Evolutionary conservation across 2,888 invertebrate species (phyloP).

Genomic region (Fissipunctia ypsillon): DNA sequence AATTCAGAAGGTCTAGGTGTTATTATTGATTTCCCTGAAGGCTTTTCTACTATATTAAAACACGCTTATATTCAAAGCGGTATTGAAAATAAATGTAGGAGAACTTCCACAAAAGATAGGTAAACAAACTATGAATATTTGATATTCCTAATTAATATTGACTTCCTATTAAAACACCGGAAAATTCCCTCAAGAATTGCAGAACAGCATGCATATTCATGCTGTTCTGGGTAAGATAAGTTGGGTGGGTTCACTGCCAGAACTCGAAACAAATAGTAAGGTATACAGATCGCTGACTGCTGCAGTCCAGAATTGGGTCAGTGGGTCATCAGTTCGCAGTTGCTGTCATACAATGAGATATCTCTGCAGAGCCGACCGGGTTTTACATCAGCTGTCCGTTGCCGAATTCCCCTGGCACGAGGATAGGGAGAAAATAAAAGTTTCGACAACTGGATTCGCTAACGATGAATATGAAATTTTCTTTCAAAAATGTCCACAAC

Average conservation of each 20-base stretch:
- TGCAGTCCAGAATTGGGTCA: conserved; percentile 88
- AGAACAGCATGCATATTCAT: conserved; percentile 78
- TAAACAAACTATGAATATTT: conserved; percentile 50
- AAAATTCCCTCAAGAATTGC: conserved; percentile 66
- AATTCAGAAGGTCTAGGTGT: conserved; percentile 65
- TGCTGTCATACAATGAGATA: conserved; percentile 88
- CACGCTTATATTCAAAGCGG: conserved; percentile 33
- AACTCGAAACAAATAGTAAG: conserved; percentile 85
- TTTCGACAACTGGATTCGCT: conserved; percentile 43
- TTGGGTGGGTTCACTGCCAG: conserved; percentile 83
- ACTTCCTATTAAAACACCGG: conserved; percentile 51
- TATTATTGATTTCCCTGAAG: conserved; percentile 75
- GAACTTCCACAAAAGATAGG: conserved; percentile 20
- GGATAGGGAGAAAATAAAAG: conserved; percentile 61
- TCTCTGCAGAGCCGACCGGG: conserved; percentile 82
- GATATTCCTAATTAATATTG: conserved; percentile 51
- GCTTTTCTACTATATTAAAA: conserved; percentile 61
- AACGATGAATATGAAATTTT: conserved; percentile 66
- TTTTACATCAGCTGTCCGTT: conserved; percentile 79
- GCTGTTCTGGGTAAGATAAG: too few relatives aligned
- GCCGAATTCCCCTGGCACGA: conserved; percentile 71
- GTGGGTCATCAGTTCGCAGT: conserved; percentile 85
- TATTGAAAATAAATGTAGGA: conserved; percentile 24
- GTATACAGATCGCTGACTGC: conserved; percentile 83
- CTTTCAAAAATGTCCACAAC: conserved; percentile 57